Conservation (phyloP, 2,888 invertebrate species). For the Drosophila suboccidentalis region DNA sequence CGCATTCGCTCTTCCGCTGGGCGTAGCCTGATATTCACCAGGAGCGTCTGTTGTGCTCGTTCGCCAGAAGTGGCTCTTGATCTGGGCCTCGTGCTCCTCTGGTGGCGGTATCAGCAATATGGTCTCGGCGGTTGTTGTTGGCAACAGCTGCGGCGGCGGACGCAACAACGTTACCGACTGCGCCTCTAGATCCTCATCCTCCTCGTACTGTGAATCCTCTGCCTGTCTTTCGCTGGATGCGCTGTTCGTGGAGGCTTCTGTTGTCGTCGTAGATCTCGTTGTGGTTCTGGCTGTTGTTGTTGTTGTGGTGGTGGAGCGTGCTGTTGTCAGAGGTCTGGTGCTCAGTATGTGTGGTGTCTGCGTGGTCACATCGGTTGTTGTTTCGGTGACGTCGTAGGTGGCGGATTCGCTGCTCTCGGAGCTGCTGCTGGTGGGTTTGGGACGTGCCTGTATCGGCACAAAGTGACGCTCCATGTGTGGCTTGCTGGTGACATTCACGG, state of each 20-base stretch:
- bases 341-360: slow-evolving; percentile 45
- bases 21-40: slow-evolving; percentile 53
- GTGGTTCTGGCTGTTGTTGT: slow-evolving; percentile 26
- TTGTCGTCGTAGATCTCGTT: slow-evolving; percentile 41
- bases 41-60: slow-evolving; percentile 53
- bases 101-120: slow-evolving; percentile 85
- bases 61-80: slow-evolving; percentile 79
- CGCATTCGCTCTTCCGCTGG: slow-evolving; percentile 28
- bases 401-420: slow-evolving; percentile 64
- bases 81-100: slow-evolving; percentile 83
- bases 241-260: slow-evolving; percentile 36
- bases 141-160: slow-evolving; percentile 64
- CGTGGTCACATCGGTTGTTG: slow-evolving; percentile 65
- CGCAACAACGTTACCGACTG: slow-evolving; percentile 73
- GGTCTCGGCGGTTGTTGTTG: slow-evolving; percentile 84
- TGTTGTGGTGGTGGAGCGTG: slow-evolving; percentile 21
- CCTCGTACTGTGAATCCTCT: slow-evolving; percentile 65
- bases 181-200: slow-evolving; percentile 81
- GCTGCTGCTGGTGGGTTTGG: slow-evolving; percentile 54
- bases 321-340: slow-evolving; percentile 40
- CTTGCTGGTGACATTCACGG: slow-evolving; percentile 74
- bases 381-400: slow-evolving; percentile 83
- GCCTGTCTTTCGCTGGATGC: slow-evolving; percentile 51
- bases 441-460: slow-evolving; percentile 50
- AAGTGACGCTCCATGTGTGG: slow-evolving; percentile 58